Conservation (phyloP, 1,140 invertebrate genomes). For the Tribolium madens region DNA sequence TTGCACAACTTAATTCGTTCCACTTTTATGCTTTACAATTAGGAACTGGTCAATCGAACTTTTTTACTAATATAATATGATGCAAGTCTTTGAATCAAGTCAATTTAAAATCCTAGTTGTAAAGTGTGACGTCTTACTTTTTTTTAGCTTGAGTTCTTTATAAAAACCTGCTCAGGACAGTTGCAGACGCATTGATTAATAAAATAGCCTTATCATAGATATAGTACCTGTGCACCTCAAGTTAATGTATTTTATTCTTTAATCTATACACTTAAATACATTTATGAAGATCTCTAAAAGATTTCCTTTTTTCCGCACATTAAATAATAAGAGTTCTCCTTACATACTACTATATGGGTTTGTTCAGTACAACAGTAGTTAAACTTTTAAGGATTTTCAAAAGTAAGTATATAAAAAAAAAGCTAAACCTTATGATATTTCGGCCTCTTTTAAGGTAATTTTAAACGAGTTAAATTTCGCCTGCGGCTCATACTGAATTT, state of each 20-base stretch:
- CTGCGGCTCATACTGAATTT: too few relatives aligned
- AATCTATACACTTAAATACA: slow-evolving; percentile 48
- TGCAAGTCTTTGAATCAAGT: slow-evolving; percentile 8
- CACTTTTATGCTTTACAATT: slow-evolving; percentile 2
- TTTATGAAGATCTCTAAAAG: slow-evolving; percentile 44
- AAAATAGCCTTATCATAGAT: slow-evolving; percentile 47
- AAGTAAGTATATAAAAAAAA: too few relatives aligned
- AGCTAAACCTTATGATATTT: too few relatives aligned
- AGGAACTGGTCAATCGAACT: slow-evolving; percentile 5
- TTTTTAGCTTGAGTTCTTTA: slow-evolving; percentile 34
- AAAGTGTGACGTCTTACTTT: slow-evolving; percentile 32
- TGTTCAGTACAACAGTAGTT: too few relatives aligned
- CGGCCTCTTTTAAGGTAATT: too few relatives aligned
- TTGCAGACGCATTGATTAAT: slow-evolving; percentile 37
- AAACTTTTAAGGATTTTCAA: too few relatives aligned
- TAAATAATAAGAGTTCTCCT: too few relatives aligned
- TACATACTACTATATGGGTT: too few relatives aligned
- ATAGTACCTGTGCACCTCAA: slow-evolving; percentile 53
- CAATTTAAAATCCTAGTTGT: slow-evolving; percentile 13
- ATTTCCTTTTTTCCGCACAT: not conserved
- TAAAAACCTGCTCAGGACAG: slow-evolving; percentile 35
- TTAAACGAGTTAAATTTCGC: too few relatives aligned
- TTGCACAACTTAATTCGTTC: slow-evolving; percentile 14
- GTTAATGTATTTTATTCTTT: slow-evolving; percentile 50
- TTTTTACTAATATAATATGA: not conserved